Evolutionary conservation across 2,888 invertebrate species (phyloP), one percentile per base, ranked within the genome.

Genomic region (Neoascia interrupta): DNA sequence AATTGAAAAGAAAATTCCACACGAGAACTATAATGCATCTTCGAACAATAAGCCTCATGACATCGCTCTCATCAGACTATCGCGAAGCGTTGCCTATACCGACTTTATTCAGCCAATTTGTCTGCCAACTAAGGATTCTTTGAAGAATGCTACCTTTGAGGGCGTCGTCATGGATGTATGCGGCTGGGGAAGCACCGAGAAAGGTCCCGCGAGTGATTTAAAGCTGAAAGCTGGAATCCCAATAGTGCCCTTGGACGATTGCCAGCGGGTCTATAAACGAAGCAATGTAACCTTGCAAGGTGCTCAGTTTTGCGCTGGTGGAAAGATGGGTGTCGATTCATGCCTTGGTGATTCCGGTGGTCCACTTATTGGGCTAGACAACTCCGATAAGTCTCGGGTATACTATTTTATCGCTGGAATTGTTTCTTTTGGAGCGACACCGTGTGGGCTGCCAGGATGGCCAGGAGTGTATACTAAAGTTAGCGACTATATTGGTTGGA

Each of bases 41-140:
- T 90, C 91, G 47, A 82, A 83, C 0, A 90, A 93, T 83, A 93
- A 94, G 82, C 89, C 90, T 16, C 87, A 94, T 83, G 95, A 95
- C 84, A 94, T 95, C 45, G 95, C 94, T 0, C 86, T 95, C n/a
- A 83, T 95, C 31, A 90, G 94, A 49, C 88, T 95, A 3, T 82
- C 88, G 0, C 84, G 86, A 1, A 85, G 90, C 10, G 92, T 92
- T 0, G 28, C 83, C 0, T 92, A 89, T 82, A 91, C 90, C 64
- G 91, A 90, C 82, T 92, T 85, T 74, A 83, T 92, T n/a, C 87
- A 88, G 37, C 92, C 93, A 0, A 90, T 93, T 31, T 93, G 93
- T 81, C 83, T 93, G 15, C 93, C 93, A 2, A 81, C 83, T 4
- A 83, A 81, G 8, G 37, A 83, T 0, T 56, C 83, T 0, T 82